Conservation (phyloP, 2,797 vertebrate genomes). For the Peromyscus eremicus region DNA sequence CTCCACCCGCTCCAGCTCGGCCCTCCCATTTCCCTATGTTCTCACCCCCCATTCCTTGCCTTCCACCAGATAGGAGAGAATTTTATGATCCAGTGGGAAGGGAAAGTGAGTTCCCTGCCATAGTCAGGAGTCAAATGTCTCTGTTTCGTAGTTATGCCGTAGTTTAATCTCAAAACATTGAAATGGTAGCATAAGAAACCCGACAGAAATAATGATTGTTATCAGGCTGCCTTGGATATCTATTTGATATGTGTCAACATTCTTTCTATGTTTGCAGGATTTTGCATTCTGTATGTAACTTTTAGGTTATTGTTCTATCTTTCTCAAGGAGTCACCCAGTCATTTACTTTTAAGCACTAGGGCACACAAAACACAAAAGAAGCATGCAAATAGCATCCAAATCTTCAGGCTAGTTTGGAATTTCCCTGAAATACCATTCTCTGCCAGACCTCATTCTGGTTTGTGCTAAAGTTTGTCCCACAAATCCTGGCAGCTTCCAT, state of each 20-base stretch:
- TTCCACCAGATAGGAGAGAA: background rate
- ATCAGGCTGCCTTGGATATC: background rate
- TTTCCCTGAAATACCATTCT: slow-evolving; percentile 48
- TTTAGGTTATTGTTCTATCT: slow-evolving; percentile 5
- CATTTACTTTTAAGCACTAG: slow-evolving; percentile 38
- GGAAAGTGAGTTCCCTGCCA: background rate
- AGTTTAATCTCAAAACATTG: background rate
- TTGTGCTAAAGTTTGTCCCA: slow-evolving; percentile 44
- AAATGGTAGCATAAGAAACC: background rate
- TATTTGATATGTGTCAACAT: background rate
- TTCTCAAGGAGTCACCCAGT: background rate
- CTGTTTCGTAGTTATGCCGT: background rate
- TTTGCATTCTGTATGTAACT: background rate
- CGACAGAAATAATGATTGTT: background rate
- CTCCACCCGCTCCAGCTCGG: no score
- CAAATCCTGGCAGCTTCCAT: background rate
- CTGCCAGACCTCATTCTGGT: background rate
- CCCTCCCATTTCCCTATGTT: no score
- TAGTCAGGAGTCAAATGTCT: background rate
- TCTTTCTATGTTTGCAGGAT: slow-evolving; percentile 1
- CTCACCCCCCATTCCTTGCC: no score
- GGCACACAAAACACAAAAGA: background rate
- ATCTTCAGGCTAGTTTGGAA: slow-evolving; percentile 30
- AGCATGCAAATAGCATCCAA: background rate
- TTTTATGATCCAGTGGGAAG: background rate